Evolutionary conservation across 2,888 invertebrate genomes (phyloP), one percentile per base, ranked within the genome.

Genomic region (Ectobius pallidus): DNA sequence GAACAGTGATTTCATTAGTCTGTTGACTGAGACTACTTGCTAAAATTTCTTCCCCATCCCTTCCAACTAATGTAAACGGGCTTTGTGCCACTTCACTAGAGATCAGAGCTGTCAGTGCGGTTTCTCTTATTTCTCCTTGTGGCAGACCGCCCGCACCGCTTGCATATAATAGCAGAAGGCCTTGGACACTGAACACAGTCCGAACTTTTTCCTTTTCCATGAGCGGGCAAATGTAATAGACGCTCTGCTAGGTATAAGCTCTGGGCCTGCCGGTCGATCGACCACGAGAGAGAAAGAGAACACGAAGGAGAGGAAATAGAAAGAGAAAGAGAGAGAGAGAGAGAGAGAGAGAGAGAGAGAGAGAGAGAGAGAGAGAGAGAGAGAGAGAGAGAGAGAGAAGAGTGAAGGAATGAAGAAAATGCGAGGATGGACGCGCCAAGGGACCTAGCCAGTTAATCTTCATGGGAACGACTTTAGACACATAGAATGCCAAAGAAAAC

Each of bases 381-480:
- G 46, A 46, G 46, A 46, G 18, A 46, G 7, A n/a, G 9, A 11
- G 9, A 11, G 46, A 11, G 3, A 7, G n/a, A n/a, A 46, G n/a
- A n/a, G 46, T n/a, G 46, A n/a, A n/a, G 9, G 46, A 46, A n/a
- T 46, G 34, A 34, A 52, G 52, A 22, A n/a, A n/a, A 6, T n/a
- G 32, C 30, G 32, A 58, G 32, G 30, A 58, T 58, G 58, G 58
- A 58, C 32, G 32, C 30, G 14, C 58, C 30, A 30, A 58, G 30
- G 30, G 58, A 58, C n/a, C 1, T 16, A 18, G 22, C 22, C 32
- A 58, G 58, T 58, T 30, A 58, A 30, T 30, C 58, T 58, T 30
- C 58, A 58, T 58, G 22, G 58, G 16, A 58, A n/a, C 58, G n/a
- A 58, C 22, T 25, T 9, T 25, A 52, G 25, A 52, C 58, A 30